Evolutionary conservation across 2,797 vertebrate species (phyloP), one percentile per base, ranked within the genome.

Genomic region (Psittacula derbiana): DNA sequence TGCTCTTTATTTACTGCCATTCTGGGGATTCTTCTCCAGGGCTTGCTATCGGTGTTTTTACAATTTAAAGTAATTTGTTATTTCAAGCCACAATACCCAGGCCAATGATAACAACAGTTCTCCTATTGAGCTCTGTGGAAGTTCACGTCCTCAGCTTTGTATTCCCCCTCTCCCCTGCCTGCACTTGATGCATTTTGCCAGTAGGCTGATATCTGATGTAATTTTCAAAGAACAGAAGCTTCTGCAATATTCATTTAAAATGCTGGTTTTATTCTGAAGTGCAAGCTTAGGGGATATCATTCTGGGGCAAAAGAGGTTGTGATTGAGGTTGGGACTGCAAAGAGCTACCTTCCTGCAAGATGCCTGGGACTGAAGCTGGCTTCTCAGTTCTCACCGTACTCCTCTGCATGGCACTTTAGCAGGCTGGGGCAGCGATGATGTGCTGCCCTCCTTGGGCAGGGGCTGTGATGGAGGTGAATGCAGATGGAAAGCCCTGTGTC

Each of bases 1-100:
- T 81, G 71, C 78, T 86, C 85, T 88, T 88, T 93, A 83, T 94
- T 95, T 93, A 90, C 88, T 93, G 74, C 64, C 38, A 43, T 88
- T 76, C 49, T 76, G 83, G 52, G 84, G 44, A 71, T 92, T 66
- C 73, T 91, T 90, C 82, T 93, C 55, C 31, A 64, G 82, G 55
- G 85, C 31, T 88, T 43, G 47, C 88, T 90, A 71, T 95, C 10
- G 1, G 57, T 85, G 90, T 82, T 94, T 96, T 92, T 81, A 93
- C 66, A 90, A 61, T 93, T 86, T 93, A 72, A 88, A 90, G 82
- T 78, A 33, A 94, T 94, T 81, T 85, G 83, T 76, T 76, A 90
- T 92, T 93, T 94, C 85, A 95, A 93, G 83, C 91, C 80, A 67
- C 80, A 74, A 70, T 79, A 84, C 27, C 8, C 62, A 86, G 38